Percentiles rank a stretch among this genome's conserved stretches.
Conservation (phyloP, 92 coral and sea anemone species). For the Porites divaricata region DNA sequence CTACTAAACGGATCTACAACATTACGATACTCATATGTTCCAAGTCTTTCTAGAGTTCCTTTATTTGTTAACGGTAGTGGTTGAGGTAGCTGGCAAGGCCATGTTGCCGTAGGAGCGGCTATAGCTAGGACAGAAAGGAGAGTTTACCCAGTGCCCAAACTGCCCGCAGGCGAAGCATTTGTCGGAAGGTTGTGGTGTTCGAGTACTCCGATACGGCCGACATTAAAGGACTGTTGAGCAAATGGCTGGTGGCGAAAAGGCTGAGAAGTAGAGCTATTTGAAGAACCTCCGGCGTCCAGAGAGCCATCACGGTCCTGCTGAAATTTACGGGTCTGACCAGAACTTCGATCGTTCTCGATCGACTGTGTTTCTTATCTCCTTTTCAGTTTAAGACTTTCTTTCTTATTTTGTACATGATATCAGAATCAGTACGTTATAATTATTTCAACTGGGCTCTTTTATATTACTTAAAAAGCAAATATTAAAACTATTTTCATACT, state of each 20-base stretch:
- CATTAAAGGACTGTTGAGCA: background rate
- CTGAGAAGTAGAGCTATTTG: no score
- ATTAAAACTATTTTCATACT: background rate
- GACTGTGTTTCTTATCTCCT: no score
- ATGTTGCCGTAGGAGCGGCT: conserved; percentile 13
- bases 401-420: no score
- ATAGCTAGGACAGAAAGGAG: conserved; percentile 28
- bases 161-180: conserved; percentile 51
- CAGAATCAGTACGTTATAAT: no score
- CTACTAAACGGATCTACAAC: background rate
- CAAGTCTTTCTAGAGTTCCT: background rate
- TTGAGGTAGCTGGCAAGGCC: conserved; percentile 11
- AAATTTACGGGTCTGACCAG: background rate
- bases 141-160: conserved; percentile 41
- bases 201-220: background rate
- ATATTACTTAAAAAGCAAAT: no score
- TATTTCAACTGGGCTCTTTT: no score
- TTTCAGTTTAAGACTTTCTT: no score
- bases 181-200: conserved; percentile 26
- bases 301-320: background rate
- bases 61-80: conserved; percentile 1
- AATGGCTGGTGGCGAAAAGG: conserved; percentile 18
- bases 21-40: background rate
- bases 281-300: no score
- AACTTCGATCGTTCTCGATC: background rate